These are phyloP conservation scores for Hemistola chrysoprasaria DNA, from an alignment of 2,888 invertebrate genomes.

Conservation along the genomic window DNA sequence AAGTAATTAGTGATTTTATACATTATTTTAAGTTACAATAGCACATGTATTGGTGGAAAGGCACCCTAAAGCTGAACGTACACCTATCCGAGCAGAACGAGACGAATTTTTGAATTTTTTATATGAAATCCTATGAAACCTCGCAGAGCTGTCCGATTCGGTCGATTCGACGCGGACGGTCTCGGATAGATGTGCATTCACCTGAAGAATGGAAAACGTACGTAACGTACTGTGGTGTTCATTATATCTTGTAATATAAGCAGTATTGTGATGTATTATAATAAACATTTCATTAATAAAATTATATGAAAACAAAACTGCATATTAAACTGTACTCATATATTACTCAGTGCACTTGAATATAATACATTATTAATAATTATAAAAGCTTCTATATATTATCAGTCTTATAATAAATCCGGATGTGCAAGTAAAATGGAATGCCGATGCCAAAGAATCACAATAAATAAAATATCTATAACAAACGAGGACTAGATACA, in stretches of 20 bases:
- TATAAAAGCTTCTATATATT: conserved; percentile 50
- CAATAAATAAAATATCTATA: conserved; percentile 28
- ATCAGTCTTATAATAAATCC: conserved; percentile 59
- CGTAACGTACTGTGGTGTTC: background rate
- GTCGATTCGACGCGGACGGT: too few relatives aligned
- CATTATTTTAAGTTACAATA: too few relatives aligned
- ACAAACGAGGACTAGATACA: conserved; percentile 25
- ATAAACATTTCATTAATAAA: conserved; percentile 24
- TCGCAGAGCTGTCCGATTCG: too few relatives aligned
- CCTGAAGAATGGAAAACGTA: too few relatives aligned
- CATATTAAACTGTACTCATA: conserved; percentile 21
- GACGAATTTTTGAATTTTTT: too few relatives aligned
- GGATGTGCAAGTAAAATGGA: conserved; percentile 27
- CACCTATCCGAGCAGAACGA: too few relatives aligned
- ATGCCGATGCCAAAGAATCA: conserved; percentile 29
- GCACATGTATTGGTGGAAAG: too few relatives aligned
- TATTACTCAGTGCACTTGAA: conserved; percentile 26
- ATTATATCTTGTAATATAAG: conserved; percentile 8
- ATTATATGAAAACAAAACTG: conserved; percentile 20
- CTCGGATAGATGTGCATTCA: too few relatives aligned
- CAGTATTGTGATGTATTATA: conserved; percentile 20
- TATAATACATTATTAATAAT: too few relatives aligned
- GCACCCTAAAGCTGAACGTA: too few relatives aligned
- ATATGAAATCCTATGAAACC: too few relatives aligned
- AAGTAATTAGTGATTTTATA: too few relatives aligned